phyloP scores from a whole-genome alignment of 2,888 invertebrate species.

The Bombylius major region DNA sequence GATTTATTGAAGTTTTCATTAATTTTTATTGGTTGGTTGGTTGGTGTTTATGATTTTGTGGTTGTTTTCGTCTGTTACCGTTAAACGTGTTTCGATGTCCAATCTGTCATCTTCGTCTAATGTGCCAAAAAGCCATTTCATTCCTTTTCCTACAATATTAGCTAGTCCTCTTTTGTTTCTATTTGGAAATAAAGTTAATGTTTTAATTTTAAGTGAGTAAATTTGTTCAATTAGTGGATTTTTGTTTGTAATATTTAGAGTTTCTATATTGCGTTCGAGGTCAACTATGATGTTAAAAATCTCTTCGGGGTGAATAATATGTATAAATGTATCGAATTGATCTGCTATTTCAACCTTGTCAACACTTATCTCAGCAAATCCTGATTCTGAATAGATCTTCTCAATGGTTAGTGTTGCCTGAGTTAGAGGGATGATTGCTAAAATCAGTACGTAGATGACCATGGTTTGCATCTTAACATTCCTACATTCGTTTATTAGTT shows the following conservation, averaged over 20 bases:
- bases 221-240: background rate
- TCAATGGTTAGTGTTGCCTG: background rate
- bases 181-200: background rate
- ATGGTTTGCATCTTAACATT: background rate
- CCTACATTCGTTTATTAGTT: background rate
- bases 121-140: conserved; percentile 6
- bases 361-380: background rate
- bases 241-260: background rate
- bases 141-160: conserved; percentile 1
- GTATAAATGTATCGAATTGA: background rate
- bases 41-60: conserved; percentile 5
- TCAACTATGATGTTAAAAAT: background rate
- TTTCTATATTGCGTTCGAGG: background rate
- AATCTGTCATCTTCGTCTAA: conserved; percentile 5
- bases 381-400: background rate
- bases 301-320: background rate
- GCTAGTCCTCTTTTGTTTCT: conserved; percentile 6
- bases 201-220: conserved; percentile 1
- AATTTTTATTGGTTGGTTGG: conserved; percentile 10
- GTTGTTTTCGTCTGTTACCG: conserved; percentile 5
- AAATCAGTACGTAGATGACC: background rate
- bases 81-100: conserved; percentile 6
- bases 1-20: conserved; percentile 6
- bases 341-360: background rate
- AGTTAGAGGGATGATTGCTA: background rate